Base-by-base conservation (phyloP, 2,888 invertebrate species). In the Drosophila suboccidentalis region DNA sequence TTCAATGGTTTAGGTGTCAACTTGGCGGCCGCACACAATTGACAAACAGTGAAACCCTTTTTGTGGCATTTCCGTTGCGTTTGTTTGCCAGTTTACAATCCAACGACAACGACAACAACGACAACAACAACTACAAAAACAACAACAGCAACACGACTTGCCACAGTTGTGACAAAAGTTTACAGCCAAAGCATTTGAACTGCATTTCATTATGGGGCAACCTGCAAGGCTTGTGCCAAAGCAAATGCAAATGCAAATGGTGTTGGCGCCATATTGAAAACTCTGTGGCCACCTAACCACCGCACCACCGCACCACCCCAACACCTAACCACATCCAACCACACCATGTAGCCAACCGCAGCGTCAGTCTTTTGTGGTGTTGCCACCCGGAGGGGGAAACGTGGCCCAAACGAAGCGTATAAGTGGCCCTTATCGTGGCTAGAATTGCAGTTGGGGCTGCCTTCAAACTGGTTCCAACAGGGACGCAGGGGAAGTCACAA, bases 11-110 rank as follows among this genome's bases (percentile, higher is more conserved):
- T 87, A 87, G 82, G 88, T 83, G 88, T 86, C 78, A 65, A 79
- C 77, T 75, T 39, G 82, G 78, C 81, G 80, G 76, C 73, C 75
- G 58, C 82, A 87, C 83, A 82, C 88, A 85, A 78, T 87, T 87
- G 88, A 86, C 86, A 83, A 87, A 89, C 89, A 87, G 82, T 84
- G 82, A 75, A 89, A 87, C 82, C 87, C 82, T 89, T 86, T 86
- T 84, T 87, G 82, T 89, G 87, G 78, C 79, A 86, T 82, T 89
- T 89, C 87, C 89, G 78, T 82, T 84, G 84, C 84, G 76, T 88
- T 84, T 84, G 88, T 75, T 88, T 80, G 78, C 86, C 71, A 83
- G 80, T 83, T 82, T 81, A 86, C 87, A 83, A 74, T 67, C 78
- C 60, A 62, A 60, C 73, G 65, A 39, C 62, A 17, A 17, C 38